Evolutionary conservation across 2,888 invertebrate species (phyloP), one percentile per base, ranked within the genome.

Genomic region (Erpobdella octoculata): DNA sequence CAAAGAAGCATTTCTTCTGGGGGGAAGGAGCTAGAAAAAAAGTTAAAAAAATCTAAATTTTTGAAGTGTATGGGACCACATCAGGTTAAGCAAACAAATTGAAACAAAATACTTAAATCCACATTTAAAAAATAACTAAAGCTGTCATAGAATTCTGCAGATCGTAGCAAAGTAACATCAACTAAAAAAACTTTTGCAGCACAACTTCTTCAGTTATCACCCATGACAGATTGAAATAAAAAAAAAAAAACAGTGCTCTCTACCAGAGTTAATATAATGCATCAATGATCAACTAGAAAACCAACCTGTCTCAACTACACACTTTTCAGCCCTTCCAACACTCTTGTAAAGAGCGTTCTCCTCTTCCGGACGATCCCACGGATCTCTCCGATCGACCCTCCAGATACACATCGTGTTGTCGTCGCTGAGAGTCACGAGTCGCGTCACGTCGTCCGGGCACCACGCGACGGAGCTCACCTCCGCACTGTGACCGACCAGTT

Each of bases 401-500:
- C 77, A 77, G 12, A 76, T 28, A 35, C 72, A 59, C 18, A 75
- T 35, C 0, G 74, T 67, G 62, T 73, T 68, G 66, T 76, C 76
- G 67, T 77, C 77, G 48, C 75, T 73, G 4, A 75, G 41, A 2
- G 77, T 77, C 33, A 75, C 76, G 6, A 75, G 15, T 48, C 46
- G 64, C 9, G 46, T 15, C 25, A 73, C 5, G 48, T 75, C 72
- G 3, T n/a, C 35, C 1, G 73, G 75, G 31, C 74, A 69, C 77
- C 77, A 77, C 21, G 72, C 73, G 28, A 77, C 77, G 15, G 69
- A 73, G 9, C 75, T 75, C 38, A 93, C 93, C 85, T 93, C 93
- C 9, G 90, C 90, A 59, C 87, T 85, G 80, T 93, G 93, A 0
- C 92, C 92, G 0, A 85, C 84, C 4, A 93, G 84, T 68, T 86